Conservation (phyloP, 2,113 vertebrate species). For the Pipa parva region DNA sequence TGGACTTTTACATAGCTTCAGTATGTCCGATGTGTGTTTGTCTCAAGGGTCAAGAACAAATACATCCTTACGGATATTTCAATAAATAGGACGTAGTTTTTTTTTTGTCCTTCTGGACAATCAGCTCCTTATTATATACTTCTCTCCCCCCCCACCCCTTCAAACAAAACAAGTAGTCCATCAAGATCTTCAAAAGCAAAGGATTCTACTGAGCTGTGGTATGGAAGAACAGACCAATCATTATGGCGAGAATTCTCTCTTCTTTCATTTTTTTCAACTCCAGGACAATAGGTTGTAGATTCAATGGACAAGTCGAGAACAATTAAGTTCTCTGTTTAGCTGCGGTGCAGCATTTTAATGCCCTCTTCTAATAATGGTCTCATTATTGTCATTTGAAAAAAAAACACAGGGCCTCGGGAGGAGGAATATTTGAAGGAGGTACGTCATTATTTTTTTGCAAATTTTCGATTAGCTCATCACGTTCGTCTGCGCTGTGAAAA, state of each 20-base stretch:
- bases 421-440: constrained; percentile 85
- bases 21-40: constrained; percentile 67
- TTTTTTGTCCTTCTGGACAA: constrained; percentile 63
- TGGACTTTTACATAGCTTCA: constrained; percentile 63
- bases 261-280: constrained; percentile 89
- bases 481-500: constrained; percentile 87
- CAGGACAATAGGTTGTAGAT: constrained; percentile 98
- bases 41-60: constrained; percentile 71
- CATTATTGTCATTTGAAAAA: constrained; percentile 98
- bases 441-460: constrained; percentile 94
- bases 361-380: constrained; percentile 92
- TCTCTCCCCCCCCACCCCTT: too few species aligned
- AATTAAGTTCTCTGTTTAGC: constrained; percentile 96
- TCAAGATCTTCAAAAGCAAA: constrained; percentile 85
- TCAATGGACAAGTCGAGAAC: constrained; percentile 95
- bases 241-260: constrained; percentile 87
- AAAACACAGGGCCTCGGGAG: constrained; percentile 83
- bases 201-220: constrained; percentile 81
- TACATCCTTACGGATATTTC: constrained; percentile 73
- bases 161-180: constrained; percentile 88
- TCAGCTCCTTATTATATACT: constrained; percentile 82
- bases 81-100: constrained; percentile 73
- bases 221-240: constrained; percentile 90
- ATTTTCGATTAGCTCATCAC: constrained; percentile 98
- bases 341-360: constrained; percentile 90